These are phyloP conservation scores for Galago senegalensis DNA, from an alignment of 2,797 vertebrate species.

Conservation along the genomic window DNA sequence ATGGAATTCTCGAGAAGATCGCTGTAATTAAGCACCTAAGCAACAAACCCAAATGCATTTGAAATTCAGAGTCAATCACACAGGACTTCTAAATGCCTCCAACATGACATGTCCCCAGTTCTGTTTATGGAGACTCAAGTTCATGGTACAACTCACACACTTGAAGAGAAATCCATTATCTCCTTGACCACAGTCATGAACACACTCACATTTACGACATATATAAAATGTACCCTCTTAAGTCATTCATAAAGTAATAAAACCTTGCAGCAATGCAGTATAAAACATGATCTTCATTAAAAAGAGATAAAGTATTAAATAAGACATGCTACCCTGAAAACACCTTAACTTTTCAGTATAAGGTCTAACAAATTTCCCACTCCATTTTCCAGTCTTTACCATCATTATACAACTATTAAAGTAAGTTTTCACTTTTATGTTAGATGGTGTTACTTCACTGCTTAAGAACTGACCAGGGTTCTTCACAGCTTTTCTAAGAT, in stretches of 20 bases:
- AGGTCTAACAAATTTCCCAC: conserved; percentile 16
- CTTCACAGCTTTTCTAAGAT: neutral
- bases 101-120: neutral
- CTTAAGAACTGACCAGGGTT: neutral
- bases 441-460: neutral
- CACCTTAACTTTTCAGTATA: neutral
- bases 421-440: neutral
- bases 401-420: neutral
- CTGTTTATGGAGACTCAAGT: neutral
- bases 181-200: conserved; percentile 54
- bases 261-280: neutral
- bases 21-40: neutral
- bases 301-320: conserved; percentile 35
- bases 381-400: neutral
- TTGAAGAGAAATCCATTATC: conserved; percentile 57
- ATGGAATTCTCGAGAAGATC: conserved; percentile 8
- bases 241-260: conserved; percentile 56
- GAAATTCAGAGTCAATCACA: conserved; percentile 34
- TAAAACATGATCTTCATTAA: conserved; percentile 51
- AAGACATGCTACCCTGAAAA: conserved; percentile 25
- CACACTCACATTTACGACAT: conserved; percentile 45
- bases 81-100: neutral
- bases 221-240: conserved; percentile 52
- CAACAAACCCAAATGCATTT: conserved; percentile 41
- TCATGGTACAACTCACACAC: neutral